Conservation (phyloP, 2,888 invertebrate species). For the Pherbina coryleti region DNA sequence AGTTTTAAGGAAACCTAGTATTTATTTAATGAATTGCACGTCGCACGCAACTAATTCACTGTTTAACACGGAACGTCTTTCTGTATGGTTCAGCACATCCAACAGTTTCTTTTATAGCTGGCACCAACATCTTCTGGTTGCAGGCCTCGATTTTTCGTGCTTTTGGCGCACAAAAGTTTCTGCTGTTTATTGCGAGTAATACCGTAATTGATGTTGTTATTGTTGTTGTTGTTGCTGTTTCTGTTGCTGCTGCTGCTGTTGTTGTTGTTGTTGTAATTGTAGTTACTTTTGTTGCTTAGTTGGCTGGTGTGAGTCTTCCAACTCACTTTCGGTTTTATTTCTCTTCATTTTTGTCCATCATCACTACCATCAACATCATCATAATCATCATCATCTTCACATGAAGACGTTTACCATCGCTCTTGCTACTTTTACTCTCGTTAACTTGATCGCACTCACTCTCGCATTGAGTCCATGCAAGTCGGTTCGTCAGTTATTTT, state of each 20-base stretch:
- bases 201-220: slow-evolving; percentile 1
- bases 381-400: not conserved
- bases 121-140: slow-evolving; percentile 48
- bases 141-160: slow-evolving; percentile 6
- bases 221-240: slow-evolving; percentile 12
- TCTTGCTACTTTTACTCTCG: not conserved
- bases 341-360: slow-evolving; percentile 6
- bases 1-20: slow-evolving; percentile 42
- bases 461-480: not conserved
- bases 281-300: slow-evolving; percentile 40
- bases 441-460: not conserved
- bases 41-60: slow-evolving; percentile 51
- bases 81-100: slow-evolving; percentile 66
- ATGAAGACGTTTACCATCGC: not conserved
- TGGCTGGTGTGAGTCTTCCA: slow-evolving; percentile 24
- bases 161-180: slow-evolving; percentile 29
- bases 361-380: not conserved
- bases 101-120: slow-evolving; percentile 68
- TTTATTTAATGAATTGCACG: slow-evolving; percentile 42
- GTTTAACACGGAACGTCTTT: slow-evolving; percentile 66
- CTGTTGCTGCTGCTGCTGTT: slow-evolving; percentile 33
- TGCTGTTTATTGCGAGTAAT: slow-evolving; percentile 6
- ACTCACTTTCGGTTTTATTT: slow-evolving; percentile 33
- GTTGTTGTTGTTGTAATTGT: too few relatives aligned
- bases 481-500: not conserved